These are phyloP conservation scores for Drosophila willistoni DNA, from an alignment of 1,140 invertebrate genomes.

Conservation along the genomic window DNA sequence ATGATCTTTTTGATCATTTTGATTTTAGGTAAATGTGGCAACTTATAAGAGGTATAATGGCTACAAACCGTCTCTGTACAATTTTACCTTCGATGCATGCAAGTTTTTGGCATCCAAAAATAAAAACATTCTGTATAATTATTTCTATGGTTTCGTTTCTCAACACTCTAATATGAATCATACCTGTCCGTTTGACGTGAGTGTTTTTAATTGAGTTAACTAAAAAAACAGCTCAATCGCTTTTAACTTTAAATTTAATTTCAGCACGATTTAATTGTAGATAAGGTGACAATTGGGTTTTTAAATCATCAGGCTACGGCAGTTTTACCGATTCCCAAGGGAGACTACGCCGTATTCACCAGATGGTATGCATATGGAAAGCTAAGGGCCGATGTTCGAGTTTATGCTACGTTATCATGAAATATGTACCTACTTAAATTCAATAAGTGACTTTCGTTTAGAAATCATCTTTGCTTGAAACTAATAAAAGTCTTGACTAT, in stretches of 20 bases:
- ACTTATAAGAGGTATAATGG: too few relatives aligned
- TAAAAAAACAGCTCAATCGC: too few relatives aligned
- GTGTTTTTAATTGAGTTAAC: background rate
- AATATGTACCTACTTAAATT: too few relatives aligned
- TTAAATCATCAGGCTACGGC: background rate
- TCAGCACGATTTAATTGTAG: background rate
- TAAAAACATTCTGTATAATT: background rate
- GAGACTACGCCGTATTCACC: background rate
- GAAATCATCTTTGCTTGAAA: too few relatives aligned
- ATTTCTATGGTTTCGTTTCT: background rate
- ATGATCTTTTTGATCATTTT: too few relatives aligned
- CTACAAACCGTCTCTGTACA: background rate
- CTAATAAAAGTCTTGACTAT: too few relatives aligned
- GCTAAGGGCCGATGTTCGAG: background rate
- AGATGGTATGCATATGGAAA: constrained; percentile 1
- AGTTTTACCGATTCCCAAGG: background rate
- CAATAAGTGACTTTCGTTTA: too few relatives aligned
- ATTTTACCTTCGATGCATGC: background rate
- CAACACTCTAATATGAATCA: constrained; percentile 1
- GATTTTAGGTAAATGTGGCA: too few relatives aligned
- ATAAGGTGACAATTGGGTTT: background rate
- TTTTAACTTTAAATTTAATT: background rate
- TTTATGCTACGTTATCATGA: background rate
- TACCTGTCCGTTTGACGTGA: constrained; percentile 6
- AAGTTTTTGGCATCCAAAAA: background rate